A percentile compares a stretch with the other conserved stretches of the same genome.
These are phyloP conservation scores for Sialia sialis DNA, from an alignment of 2,113 vertebrate genomes.

Conservation along the genomic window DNA sequence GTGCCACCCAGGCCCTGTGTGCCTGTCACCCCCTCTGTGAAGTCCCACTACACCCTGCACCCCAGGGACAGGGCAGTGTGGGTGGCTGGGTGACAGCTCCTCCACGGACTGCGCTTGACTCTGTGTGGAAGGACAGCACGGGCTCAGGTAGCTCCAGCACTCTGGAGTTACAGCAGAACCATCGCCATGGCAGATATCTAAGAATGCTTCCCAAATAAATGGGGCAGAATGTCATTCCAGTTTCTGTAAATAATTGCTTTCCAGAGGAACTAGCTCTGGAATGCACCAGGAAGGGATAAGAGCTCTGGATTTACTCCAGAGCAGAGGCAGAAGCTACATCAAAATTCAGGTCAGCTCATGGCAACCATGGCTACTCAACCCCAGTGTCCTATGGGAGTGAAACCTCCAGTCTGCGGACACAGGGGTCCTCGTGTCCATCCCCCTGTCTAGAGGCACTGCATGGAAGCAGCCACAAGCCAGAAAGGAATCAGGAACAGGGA, in stretches of 20 bases:
- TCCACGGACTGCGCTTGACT: rapidly evolving
- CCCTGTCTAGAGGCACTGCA: background rate
- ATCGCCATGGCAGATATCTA: rapidly evolving
- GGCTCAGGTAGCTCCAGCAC: rapidly evolving
- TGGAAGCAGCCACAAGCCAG: background rate
- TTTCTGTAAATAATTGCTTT: background rate
- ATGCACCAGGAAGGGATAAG: rapidly evolving
- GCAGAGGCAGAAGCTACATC: background rate
- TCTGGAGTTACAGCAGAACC: background rate
- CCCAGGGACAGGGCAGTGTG: background rate
- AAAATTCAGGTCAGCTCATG: background rate
- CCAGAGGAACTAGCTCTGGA: background rate
- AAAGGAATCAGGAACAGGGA: background rate
- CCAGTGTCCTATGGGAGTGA: rapidly evolving
- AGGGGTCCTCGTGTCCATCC: rapidly evolving
- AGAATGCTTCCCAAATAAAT: background rate
- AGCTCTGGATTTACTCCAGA: background rate
- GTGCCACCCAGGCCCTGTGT: background rate
- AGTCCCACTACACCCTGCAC: background rate
- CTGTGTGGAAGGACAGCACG: rapidly evolving
- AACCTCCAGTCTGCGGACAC: rapidly evolving
- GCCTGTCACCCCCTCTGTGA: background rate
- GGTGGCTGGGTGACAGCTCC: background rate
- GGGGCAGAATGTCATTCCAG: background rate
- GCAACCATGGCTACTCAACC: rapidly evolving